A percentile compares a stretch with the other conserved stretches of the same genome.
Evolutionary conservation across 2,888 invertebrate genomes (phyloP).

Genomic region (Plebejus argus): DNA sequence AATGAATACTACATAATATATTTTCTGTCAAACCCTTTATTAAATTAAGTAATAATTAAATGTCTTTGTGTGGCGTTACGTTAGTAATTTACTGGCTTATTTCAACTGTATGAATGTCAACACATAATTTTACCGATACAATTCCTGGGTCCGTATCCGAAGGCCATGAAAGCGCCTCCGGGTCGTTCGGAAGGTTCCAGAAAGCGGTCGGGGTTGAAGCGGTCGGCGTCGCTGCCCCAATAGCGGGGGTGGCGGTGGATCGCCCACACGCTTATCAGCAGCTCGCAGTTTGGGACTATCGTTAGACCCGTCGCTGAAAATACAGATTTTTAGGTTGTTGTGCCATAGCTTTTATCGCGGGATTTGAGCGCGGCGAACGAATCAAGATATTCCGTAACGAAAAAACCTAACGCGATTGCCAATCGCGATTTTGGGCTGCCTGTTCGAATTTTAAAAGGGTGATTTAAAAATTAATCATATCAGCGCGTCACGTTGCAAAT

Average conservation of each 20-base stretch:
- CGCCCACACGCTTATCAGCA: conserved; percentile 19
- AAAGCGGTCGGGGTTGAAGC: conserved; percentile 12
- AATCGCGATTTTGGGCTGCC: too few species aligned
- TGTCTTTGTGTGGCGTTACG: too few species aligned
- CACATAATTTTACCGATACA: neutral
- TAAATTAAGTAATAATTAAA: too few species aligned
- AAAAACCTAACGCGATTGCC: too few species aligned
- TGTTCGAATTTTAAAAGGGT: too few species aligned
- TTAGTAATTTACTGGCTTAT: too few species aligned
- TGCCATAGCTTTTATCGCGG: neutral
- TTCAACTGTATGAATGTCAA: neutral
- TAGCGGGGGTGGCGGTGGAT: conserved; percentile 9
- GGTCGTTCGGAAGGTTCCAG: neutral
- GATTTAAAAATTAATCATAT: too few species aligned
- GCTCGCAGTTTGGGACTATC: conserved; percentile 6
- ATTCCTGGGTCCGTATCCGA: conserved; percentile 18
- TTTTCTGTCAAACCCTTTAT: too few species aligned
- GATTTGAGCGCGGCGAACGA: too few species aligned
- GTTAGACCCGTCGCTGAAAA: conserved; percentile 19
- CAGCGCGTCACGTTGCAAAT: too few species aligned
- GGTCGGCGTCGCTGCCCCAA: conserved; percentile 13
- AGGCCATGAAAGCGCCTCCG: neutral
- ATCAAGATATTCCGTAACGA: too few species aligned
- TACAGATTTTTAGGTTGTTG: neutral
- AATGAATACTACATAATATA: too few species aligned